phyloP scores from a whole-genome alignment of 2,888 invertebrate species.

The Thalpophila matura region DNA sequence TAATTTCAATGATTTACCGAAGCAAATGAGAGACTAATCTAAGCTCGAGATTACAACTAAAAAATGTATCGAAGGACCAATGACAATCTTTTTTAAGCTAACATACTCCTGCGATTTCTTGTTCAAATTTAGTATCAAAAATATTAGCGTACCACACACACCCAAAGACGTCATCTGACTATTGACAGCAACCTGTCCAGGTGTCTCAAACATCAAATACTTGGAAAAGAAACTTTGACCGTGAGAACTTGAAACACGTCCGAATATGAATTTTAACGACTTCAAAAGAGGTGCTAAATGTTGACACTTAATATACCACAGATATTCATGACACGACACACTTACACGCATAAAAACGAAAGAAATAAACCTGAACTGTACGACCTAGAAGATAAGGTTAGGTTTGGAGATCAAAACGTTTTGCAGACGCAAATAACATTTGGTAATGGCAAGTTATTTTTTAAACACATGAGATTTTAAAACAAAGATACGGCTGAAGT shows the following conservation, averaged over 20 bases:
- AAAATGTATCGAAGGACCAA: not conserved
- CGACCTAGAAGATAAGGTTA: constrained; percentile 6
- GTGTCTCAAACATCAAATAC: constrained; percentile 52
- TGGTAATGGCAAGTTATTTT: constrained; percentile 59
- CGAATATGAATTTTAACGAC: constrained; percentile 68
- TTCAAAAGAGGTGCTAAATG: constrained; percentile 68
- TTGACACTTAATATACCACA: constrained; percentile 67
- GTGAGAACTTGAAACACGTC: constrained; percentile 63
- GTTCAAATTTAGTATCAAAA: not conserved
- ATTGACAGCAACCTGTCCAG: constrained; percentile 54
- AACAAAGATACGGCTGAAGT: constrained; percentile 59
- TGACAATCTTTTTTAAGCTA: not conserved
- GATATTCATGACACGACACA: constrained; percentile 39
- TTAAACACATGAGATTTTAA: constrained; percentile 64
- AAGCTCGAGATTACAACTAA: no score
- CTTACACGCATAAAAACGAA: constrained; percentile 4
- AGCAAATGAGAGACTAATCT: no score
- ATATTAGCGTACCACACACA: constrained; percentile 27
- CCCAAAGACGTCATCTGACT: not conserved
- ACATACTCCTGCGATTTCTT: not conserved
- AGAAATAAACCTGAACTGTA: constrained; percentile 22
- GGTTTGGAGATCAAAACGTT: constrained; percentile 2
- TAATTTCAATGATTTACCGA: no score
- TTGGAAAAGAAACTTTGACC: constrained; percentile 58
- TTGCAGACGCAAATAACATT: constrained; percentile 27